These are phyloP conservation scores for Syngnathus rostellatus DNA, from an alignment of 2,797 vertebrate species.

Conservation along the genomic window DNA sequence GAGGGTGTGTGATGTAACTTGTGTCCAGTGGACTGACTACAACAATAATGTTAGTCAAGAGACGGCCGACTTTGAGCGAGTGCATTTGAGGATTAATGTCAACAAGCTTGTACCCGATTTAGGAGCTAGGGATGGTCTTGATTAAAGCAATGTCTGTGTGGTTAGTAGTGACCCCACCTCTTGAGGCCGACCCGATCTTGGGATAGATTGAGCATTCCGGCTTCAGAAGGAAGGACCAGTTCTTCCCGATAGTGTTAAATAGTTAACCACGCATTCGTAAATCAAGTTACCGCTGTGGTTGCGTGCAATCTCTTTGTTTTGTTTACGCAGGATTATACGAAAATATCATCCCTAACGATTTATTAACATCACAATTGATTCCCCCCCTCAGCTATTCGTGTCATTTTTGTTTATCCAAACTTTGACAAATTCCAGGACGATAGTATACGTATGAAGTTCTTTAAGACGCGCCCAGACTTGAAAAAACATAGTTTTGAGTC, in stretches of 20 bases:
- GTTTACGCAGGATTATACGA: neutral
- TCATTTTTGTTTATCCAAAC: too few species aligned
- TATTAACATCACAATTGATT: too few species aligned
- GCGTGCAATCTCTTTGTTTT: neutral
- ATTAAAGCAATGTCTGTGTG: neutral
- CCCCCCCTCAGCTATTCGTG: too few species aligned
- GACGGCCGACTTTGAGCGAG: neutral
- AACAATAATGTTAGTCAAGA: conserved; percentile 3
- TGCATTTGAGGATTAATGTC: conserved; percentile 7
- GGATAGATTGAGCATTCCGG: neutral
- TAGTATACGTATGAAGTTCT: neutral
- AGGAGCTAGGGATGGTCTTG: neutral
- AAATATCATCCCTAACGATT: neutral
- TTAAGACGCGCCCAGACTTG: neutral
- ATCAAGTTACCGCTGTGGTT: too few species aligned
- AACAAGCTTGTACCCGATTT: neutral
- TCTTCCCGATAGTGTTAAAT: neutral
- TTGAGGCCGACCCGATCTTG: neutral
- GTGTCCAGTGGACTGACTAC: conserved; percentile 1
- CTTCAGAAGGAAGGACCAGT: neutral
- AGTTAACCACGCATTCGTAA: too few species aligned
- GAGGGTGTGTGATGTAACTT: neutral
- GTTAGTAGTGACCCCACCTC: neutral
- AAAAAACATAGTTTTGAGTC: neutral
- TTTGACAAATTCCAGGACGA: neutral